Conservation (phyloP, 2,888 invertebrate genomes). For the Boloria selene region DNA sequence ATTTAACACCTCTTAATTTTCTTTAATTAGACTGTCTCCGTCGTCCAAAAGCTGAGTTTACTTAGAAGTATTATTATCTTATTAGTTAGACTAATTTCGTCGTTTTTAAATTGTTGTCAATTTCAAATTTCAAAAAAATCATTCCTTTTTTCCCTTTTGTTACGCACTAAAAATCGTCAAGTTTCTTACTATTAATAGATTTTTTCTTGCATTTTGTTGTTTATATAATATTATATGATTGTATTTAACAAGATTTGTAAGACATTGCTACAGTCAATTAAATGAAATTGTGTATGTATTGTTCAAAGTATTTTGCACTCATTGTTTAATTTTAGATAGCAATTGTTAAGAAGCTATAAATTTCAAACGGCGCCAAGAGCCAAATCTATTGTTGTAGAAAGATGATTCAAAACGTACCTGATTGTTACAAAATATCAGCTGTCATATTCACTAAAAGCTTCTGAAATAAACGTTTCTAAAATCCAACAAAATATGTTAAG, state of each 20-base stretch:
- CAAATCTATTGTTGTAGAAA: conserved; percentile 59
- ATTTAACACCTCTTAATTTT: conserved; percentile 5
- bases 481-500: too few relatives aligned
- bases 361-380: conserved; percentile 63
- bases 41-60: neutral
- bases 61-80: too few relatives aligned
- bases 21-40: neutral
- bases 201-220: too few relatives aligned
- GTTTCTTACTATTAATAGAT: too few relatives aligned
- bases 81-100: too few relatives aligned
- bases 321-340: conserved; percentile 71
- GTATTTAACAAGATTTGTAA: too few relatives aligned
- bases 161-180: too few relatives aligned
- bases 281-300: neutral
- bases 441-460: neutral
- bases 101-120: too few relatives aligned
- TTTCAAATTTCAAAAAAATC: too few relatives aligned
- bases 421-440: conserved; percentile 1
- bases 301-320: conserved; percentile 47
- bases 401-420: conserved; percentile 22
- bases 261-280: neutral
- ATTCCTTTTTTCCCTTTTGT: too few relatives aligned
- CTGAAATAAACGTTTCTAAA: neutral
- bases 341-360: conserved; percentile 65
- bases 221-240: too few relatives aligned